Conservation (phyloP, 2,113 vertebrate species). For the Neogale vison region DNA sequence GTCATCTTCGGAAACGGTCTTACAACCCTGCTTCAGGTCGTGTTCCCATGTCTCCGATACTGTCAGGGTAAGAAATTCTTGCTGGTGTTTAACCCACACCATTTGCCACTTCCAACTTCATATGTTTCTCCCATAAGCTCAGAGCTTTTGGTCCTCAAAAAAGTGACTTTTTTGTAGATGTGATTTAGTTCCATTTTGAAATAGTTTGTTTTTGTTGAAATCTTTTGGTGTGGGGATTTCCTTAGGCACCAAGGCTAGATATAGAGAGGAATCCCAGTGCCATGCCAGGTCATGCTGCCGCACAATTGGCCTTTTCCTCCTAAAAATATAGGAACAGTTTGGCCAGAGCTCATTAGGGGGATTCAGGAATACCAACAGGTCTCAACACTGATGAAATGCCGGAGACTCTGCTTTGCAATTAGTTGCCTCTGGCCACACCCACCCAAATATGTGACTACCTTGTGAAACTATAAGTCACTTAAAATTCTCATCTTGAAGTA, state of each 20-base stretch:
- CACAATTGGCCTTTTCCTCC: background rate
- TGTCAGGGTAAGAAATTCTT: background rate
- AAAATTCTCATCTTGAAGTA: background rate
- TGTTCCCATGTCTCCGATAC: background rate
- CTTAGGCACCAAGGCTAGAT: background rate
- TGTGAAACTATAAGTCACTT: background rate
- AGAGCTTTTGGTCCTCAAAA: background rate
- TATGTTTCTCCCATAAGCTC: background rate
- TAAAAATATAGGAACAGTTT: background rate
- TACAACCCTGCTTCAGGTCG: background rate
- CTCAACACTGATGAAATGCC: background rate
- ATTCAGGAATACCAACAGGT: background rate
- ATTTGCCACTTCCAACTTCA: background rate
- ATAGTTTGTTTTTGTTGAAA: background rate
- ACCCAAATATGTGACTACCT: background rate
- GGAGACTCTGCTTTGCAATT: background rate
- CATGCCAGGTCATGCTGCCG: accelerated
- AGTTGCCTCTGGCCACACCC: background rate
- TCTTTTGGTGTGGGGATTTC: background rate
- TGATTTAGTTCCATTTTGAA: constrained; percentile 10
- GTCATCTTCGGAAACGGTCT: background rate
- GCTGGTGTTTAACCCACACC: background rate
- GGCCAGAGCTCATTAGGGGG: background rate
- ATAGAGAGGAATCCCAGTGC: background rate
- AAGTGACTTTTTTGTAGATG: background rate